Base-by-base conservation (phyloP, 1,140 invertebrate genomes). In the Frieseomelitta varia region DNA sequence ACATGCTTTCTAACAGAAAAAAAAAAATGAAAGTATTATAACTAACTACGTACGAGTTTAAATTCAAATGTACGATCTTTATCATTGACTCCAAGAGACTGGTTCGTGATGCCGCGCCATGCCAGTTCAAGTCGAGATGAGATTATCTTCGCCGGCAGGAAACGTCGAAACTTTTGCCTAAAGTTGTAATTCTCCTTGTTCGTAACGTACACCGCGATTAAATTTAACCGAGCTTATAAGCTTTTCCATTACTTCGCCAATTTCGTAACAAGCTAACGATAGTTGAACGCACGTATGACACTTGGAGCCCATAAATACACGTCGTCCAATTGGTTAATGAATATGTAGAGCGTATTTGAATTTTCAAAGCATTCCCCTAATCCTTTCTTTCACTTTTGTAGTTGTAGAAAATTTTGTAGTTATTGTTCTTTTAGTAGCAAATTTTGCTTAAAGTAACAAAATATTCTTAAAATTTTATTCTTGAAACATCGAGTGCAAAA, bases 41-140 rank as follows among this genome's bases (percentile, higher is more conserved):
- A 53, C 27, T 10, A n/a, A n/a, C n/a, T n/a, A n/a, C n/a, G n/a
- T n/a, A 34, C 27, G 69, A 14, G 51, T 56, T 82, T 53, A 82
- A 82, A 77, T 82, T 75, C 63, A 82, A 82, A 82, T 76, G 30
- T 39, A 67, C 73, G 51, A 68, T 77, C 53, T 30, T 82, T 82
- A 82, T 82, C 80, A 51, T 27, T 55, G 72, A 39, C 72, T 56
- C 19, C 73, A 61, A 51, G 51, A 65, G 72, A 61, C 72, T n/a
- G n/a, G 51, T 55, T 56, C 51, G 53, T 68, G 69, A 53, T 69
- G 79, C 39, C 24, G n/a, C 79, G 79, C 39, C 24, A 61, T 61
- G 79, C 63, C n/a, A 65, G 39, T 30, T 24, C 3, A 17, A 24
- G 72, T 47, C 27, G 21, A 74, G 80, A 82, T 82, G 68, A 76